Conservation (phyloP, 1,140 invertebrate species). For the Meteorus sp. region DNA sequence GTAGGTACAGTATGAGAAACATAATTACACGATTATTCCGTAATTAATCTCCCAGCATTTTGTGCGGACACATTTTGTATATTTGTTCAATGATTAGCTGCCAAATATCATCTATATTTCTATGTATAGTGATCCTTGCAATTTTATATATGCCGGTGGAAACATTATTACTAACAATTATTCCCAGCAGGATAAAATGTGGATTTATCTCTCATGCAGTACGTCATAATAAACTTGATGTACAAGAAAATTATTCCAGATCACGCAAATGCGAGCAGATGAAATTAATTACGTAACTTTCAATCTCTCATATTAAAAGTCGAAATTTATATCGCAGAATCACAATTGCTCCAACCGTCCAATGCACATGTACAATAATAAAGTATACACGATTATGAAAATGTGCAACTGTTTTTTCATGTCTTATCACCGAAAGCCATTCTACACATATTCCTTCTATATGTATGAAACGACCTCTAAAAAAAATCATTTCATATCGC, state of each 20-base stretch:
- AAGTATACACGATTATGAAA: no score
- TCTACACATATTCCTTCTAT: no score
- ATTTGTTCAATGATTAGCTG: not conserved
- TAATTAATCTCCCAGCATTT: no score
- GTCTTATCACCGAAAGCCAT: no score
- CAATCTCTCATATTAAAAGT: not conserved
- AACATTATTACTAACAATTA: no score
- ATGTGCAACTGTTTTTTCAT: no score
- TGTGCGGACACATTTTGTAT: no score
- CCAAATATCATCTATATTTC: not conserved
- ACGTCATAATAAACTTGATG: not conserved
- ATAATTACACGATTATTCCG: not conserved
- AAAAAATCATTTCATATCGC: not conserved
- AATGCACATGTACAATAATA: no score
- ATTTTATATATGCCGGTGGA: no score
- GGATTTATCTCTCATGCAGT: not conserved
- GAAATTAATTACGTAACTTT: no score
- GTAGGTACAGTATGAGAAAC: not conserved
- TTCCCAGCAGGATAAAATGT: no score
- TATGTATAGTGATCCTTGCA: no score
- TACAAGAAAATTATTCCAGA: constrained; percentile 1
- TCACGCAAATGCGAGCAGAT: not conserved
- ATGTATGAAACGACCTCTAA: not conserved
- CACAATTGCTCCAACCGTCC: not conserved
- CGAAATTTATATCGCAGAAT: not conserved